Conservation (phyloP, 2,113 vertebrate species). For the Dipodomys ordii region DNA sequence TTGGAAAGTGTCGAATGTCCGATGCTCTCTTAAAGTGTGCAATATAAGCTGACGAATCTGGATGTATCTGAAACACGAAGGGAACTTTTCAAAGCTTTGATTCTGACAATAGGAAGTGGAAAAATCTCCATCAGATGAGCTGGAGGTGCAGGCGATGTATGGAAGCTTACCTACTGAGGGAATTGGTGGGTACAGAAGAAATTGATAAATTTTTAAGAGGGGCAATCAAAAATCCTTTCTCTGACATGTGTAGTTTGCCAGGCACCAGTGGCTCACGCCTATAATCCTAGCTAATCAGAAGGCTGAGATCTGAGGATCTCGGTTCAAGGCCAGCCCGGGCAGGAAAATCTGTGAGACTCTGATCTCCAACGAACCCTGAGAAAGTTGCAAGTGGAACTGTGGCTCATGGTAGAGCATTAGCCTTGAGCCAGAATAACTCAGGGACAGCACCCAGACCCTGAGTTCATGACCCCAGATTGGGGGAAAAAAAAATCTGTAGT, state of each 20-base stretch:
- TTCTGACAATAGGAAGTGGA: not conserved
- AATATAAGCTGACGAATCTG: not conserved
- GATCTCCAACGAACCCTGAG: too few relatives aligned
- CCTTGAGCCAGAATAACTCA: too few relatives aligned
- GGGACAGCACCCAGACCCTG: too few relatives aligned
- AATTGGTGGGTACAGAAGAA: not conserved
- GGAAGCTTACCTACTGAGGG: not conserved
- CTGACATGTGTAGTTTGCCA: not conserved
- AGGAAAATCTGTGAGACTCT: too few relatives aligned
- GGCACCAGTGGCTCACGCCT: too few relatives aligned
- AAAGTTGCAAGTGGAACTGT: too few relatives aligned
- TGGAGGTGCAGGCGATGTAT: not conserved
- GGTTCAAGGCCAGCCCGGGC: too few relatives aligned
- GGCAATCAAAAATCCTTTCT: slow-evolving; percentile 9
- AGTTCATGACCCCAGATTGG: too few relatives aligned
- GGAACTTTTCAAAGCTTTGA: not conserved
- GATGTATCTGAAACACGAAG: slow-evolving; percentile 15
- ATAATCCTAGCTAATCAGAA: too few relatives aligned
- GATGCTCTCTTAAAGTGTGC: not conserved
- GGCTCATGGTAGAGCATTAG: too few relatives aligned
- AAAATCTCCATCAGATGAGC: not conserved
- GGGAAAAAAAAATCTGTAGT: not conserved
- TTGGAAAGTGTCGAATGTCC: not conserved
- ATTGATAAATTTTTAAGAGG: not conserved
- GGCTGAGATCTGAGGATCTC: too few relatives aligned